Base-by-base conservation (phyloP, 2,113 vertebrate genomes). In the Myotis yumanensis region DNA sequence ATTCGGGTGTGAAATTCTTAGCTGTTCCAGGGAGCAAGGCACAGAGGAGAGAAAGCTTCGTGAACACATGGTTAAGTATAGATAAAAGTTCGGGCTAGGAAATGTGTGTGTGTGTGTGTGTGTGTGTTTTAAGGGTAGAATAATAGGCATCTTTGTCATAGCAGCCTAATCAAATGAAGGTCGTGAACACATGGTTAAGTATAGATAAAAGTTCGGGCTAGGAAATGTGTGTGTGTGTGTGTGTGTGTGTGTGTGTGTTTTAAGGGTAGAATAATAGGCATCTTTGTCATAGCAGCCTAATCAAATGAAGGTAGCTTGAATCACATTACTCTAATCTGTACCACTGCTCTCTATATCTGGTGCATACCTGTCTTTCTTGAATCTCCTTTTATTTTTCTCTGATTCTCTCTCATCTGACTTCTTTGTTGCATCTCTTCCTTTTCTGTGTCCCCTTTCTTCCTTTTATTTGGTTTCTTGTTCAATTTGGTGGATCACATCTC, bases 391-490 rank as follows among this genome's bases (percentile, higher is more conserved):
- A 57, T 66, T 35, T 0, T 48, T 12, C 37, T 71, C 30, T 72
- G 37, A 62, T 85, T 80, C 4, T 28, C 75, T 89, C n/a, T 72
- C 32, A 4, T 79, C 20, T 90, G 71, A 71, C 35, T 73, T 90
- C 30, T 75, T 23, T 80, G 4, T 48, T 84, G 35, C 14, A 64
- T 23, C 28, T 22, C 43, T 64, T 12, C 18, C 0, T 64, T 52
- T 66, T 37, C 35, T 71, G 16, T 89, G 37, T 37, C 46, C n/a
- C 23, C 77, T 69, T 18, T 54, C 43, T 59, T 35, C 32, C 62
- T 92, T 9, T 57, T 91, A 9, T 2, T 82, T 89, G 46, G 23
- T 81, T 77, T 88, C 37, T 81, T 93, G n/a, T 76, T 95, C 22
- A 81, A 51, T 59, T 88, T 52, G 52, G 17, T 80, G 14, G 22